Evolutionary conservation across 2,797 vertebrate genomes (phyloP), one percentile per base, ranked within the genome.

Genomic region (Martes flavigula): DNA sequence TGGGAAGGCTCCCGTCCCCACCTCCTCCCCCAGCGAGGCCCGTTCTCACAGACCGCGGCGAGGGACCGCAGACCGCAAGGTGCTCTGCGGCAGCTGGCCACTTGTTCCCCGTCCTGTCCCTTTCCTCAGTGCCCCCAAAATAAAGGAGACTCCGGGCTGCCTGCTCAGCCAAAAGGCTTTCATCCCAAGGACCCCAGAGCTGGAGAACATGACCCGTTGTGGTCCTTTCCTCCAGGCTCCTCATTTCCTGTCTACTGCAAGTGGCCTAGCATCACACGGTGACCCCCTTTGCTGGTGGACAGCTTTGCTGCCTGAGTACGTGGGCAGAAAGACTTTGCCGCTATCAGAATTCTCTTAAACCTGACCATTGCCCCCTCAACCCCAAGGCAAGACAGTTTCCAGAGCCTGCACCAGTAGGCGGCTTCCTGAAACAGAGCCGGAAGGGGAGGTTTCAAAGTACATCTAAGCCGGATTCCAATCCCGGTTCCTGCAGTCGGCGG

Each of bases 1-100:
- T 86, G 73, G 51, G 70, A 79, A 84, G 78, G 17, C 72, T 62
- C 48, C 27, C 0, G 0, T 8, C 32, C 27, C 5, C 3, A 0
- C 14, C 48, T 43, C 30, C 70, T 78, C 56, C 77, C 10, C 1
- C 30, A 12, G 66, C 15, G 20, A n/a, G n/a, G 82, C 14, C 54
- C 18, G 27, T n/a, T 35, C 32, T 90, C 87, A 9, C n/a, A 23
- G 64, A 32, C 62, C 13, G 2, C 5, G 14, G 23, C 1, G 43
- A 83, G 32, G 30, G 46, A 8, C n/a, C 17, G 51, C 13, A 21
- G 27, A 13, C 70, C 12, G 0, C 0, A 13, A 66, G 68, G n/a
- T 4, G 8, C 11, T 5, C 25, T 0, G 64, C 1, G 25, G 27
- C 32, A 12, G n/a, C 38, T 21, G 14, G 6, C 5, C 32, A 56